Evolutionary conservation across 2,113 vertebrate genomes (phyloP).

Genomic region (Pantherophis guttatus): DNA sequence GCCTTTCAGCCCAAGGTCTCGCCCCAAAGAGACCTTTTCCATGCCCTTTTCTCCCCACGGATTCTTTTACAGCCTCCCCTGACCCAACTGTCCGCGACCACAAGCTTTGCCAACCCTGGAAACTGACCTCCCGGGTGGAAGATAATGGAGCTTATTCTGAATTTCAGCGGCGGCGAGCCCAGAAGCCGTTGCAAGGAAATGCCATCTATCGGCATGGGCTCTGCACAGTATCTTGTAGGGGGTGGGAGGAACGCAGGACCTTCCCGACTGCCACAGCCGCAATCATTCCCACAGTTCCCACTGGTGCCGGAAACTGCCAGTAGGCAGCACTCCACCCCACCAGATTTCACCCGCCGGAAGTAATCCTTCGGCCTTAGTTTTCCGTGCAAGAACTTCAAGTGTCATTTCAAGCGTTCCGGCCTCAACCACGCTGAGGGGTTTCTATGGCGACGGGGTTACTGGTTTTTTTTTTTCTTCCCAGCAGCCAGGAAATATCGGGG

Average conservation of each 20-base stretch:
- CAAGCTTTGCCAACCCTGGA: not conserved
- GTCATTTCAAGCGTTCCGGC: rapidly evolving
- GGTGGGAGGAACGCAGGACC: not conserved
- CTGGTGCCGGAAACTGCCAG: not conserved
- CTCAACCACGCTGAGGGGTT: not conserved
- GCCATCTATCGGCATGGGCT: not conserved
- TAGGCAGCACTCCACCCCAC: not conserved
- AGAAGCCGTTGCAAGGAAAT: not conserved
- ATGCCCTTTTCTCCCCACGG: not conserved
- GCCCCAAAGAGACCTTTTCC: too few species aligned
- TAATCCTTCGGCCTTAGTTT: rapidly evolving
- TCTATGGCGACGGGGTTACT: not conserved
- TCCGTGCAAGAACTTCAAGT: not conserved
- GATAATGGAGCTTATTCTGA: not conserved
- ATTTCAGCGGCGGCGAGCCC: too few species aligned
- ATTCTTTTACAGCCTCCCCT: not conserved
- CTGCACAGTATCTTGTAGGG: not conserved
- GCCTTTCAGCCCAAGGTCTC: too few species aligned
- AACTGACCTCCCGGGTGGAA: not conserved
- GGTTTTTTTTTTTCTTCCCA: rapidly evolving
- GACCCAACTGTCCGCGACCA: not conserved
- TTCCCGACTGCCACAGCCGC: not conserved
- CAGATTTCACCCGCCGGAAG: constrained; percentile 6
- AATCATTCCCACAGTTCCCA: not conserved
- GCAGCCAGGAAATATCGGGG: not conserved